A percentile compares a stretch with the other conserved stretches of the same genome.
Evolutionary conservation across 2,113 vertebrate genomes (phyloP).

Genomic region (Sterrhoptilus dennistouni): DNA sequence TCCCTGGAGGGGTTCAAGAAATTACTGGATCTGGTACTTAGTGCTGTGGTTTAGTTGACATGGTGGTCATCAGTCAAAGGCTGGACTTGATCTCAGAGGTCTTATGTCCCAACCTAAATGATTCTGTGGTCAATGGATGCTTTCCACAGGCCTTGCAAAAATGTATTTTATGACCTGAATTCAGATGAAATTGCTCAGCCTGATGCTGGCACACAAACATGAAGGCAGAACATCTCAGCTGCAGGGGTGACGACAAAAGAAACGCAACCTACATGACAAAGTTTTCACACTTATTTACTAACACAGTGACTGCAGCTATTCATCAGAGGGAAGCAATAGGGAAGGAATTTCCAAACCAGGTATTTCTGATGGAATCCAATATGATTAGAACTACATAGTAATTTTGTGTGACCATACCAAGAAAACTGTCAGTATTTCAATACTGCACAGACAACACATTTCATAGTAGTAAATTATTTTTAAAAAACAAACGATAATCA

Average conservation of each 20-base stretch:
- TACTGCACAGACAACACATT: not conserved
- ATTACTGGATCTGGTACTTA: not conserved
- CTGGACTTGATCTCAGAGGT: not conserved
- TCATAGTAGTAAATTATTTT: not conserved
- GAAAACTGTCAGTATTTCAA: not conserved
- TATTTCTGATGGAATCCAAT: not conserved
- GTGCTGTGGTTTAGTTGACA: not conserved
- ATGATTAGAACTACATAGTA: not conserved
- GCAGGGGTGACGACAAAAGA: not conserved
- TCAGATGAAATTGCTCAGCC: not conserved
- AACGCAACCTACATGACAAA: fast-evolving
- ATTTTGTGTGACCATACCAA: not conserved
- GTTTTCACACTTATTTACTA: not conserved
- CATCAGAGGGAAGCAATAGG: not conserved
- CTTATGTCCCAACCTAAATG: not conserved
- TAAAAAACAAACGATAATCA: not conserved
- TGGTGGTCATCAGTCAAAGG: not conserved
- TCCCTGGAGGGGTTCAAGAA: not conserved
- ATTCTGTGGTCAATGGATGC: not conserved
- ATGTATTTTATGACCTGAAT: not conserved
- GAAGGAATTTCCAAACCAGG: not conserved
- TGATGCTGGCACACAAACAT: not conserved
- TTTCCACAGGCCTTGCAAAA: not conserved
- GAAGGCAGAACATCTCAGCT: not conserved
- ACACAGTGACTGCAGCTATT: not conserved